Evolutionary conservation across 2,113 vertebrate genomes (phyloP), one percentile per base, ranked within the genome.

Genomic region (Mobula birostris): DNA sequence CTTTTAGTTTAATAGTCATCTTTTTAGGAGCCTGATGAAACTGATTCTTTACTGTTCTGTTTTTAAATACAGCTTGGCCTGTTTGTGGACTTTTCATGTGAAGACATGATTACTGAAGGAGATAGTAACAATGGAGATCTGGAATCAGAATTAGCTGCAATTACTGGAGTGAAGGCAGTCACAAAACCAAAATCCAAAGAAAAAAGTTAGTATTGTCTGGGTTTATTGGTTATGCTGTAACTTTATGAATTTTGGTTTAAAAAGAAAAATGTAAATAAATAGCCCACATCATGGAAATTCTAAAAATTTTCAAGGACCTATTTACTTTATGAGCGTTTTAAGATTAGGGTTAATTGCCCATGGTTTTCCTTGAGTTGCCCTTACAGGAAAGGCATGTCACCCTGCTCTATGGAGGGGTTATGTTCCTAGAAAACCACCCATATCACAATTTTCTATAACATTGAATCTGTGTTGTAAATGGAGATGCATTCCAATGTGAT

Each of bases 81-180:
- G 61, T 98, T 99, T 94, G 95, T 98, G 56, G 98, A 98, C 80
- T 97, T 99, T 95, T 96, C 95, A 87, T 97, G 98, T 2, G 98
- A 99, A 80, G 97, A 98, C 94, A 96, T 97, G 96, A 97, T 99
- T 0, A 96, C 97, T 94, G 97, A 97, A 66, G 97, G 96, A 24
- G 95, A 96, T 94, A 96, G 96, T 94, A 97, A 98, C 72, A 98
- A 99, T 61, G 97, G 96, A 0, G 98, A 98, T 94, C 95, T 99
- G 77, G 98, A 99, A 96, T 98, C 98, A 27, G 99, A 99, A 95
- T 97, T 99, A 58, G 97, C 98, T 94, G 97, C 98, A 94, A 97
- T 99, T 95, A 97, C 97, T 9, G 98, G 98, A 93, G 97, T 95
- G 58, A 96, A 95, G 85, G 40, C 96, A 61, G 93, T 72, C 36